Base-by-base conservation (phyloP, 2,797 vertebrate genomes). In the Tragopan temminckii region DNA sequence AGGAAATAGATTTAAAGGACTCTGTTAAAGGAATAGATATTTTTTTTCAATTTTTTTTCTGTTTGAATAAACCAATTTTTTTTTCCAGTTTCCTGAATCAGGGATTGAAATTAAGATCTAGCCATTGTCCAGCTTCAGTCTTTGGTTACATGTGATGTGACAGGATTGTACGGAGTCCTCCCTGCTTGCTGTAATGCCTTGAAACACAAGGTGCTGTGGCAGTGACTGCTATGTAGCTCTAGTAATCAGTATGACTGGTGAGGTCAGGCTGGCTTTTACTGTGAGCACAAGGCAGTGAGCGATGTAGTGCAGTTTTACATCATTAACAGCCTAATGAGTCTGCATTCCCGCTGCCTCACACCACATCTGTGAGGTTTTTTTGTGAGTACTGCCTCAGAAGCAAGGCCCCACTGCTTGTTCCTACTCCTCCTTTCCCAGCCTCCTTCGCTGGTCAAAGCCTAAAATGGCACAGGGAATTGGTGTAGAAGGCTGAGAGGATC, bases 71-170 rank as follows among this genome's bases (percentile, higher is more conserved):
- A 57, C 13, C 5, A 20, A 0, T 45, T 75, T 75, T 57, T 57
- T 19, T 29, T 19, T 69, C 33, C 35, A 21, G n/a, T 50, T 67
- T 75, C 42, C 21, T 38, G 68, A 63, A 18, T 8, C 13, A 21
- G 76, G 18, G 23, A 21, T 25, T 31, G 57, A 33, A 50, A 42
- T 68, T 10, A 62, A 48, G 36, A 35, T 3, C 17, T 35, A 16
- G n/a, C 23, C 38, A 3, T 55, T 18, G 7, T 40, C 53, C 68
- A 75, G 57, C 43, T 40, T 50, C 38, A 11, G n/a, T 38, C 19
- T 45, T 50, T 3, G 2, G 50, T 38, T 4, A 1, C 2, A 0
- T 4, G 0, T 52, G 38, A 58, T 40, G 29, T 21, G 71, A 20
- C 24, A 21, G 25, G 16, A 24, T 15, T 27, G 38, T 19, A 2